Percentiles rank a stretch among this genome's conserved stretches.
These are phyloP conservation scores for Lacerta viridis DNA, from an alignment of 2,797 vertebrate genomes.

Conservation along the genomic window DNA sequence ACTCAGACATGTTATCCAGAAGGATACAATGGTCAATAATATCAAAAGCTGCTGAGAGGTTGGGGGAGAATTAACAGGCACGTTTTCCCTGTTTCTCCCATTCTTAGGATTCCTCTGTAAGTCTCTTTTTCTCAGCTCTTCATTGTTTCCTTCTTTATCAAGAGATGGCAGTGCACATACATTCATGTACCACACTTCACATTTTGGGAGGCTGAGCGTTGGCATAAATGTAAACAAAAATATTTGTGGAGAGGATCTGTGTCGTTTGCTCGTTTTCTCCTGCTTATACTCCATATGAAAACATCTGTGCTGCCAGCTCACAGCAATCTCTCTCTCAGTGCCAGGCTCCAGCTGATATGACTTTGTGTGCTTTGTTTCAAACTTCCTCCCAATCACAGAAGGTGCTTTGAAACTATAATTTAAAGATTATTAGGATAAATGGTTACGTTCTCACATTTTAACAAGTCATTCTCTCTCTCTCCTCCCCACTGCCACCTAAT, in stretches of 20 bases:
- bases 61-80: no score
- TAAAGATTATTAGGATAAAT: slow-evolving; percentile 52
- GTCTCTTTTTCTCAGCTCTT: no score
- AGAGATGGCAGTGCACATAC: neutral
- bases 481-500: slow-evolving; percentile 3
- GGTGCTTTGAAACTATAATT: slow-evolving; percentile 48
- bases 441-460: slow-evolving; percentile 50
- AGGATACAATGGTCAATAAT: no score
- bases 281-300: slow-evolving; percentile 10
- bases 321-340: neutral
- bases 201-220: neutral
- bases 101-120: no score
- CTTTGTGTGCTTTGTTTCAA: slow-evolving; percentile 17
- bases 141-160: neutral
- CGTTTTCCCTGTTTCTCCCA: no score
- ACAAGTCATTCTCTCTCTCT: slow-evolving; percentile 48
- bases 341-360: neutral
- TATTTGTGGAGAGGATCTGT: neutral
- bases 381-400: slow-evolving; percentile 18
- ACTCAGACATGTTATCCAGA: no score
- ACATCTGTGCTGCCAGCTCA: slow-evolving; percentile 8
- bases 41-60: no score
- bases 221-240: neutral
- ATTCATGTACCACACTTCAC: neutral
- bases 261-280: slow-evolving; percentile 32